Conservation (phyloP, 2,113 vertebrate species). For the Plecturocebus donacophilus region DNA sequence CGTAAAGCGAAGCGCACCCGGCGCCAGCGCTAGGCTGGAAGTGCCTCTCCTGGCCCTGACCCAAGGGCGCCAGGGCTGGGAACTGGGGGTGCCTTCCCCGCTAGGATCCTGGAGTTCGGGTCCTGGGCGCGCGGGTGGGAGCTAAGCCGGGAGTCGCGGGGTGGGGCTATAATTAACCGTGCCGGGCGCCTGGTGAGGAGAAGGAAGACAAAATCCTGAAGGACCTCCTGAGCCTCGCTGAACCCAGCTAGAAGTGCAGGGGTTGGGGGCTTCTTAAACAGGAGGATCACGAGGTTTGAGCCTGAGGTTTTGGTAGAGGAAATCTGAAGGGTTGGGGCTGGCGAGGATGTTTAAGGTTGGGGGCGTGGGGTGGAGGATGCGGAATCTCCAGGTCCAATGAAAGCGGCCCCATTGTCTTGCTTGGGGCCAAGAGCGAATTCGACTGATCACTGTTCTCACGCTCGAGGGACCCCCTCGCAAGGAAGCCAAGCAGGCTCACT, state of each 20-base stretch:
- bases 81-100: neutral
- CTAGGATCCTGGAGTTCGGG: neutral
- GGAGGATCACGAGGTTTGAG: neutral
- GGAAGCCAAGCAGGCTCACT: neutral
- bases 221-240: too few species aligned
- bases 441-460: neutral
- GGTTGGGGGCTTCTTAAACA: neutral
- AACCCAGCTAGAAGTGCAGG: neutral
- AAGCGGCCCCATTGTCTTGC: neutral
- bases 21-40: neutral
- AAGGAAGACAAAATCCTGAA: neutral
- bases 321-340: neutral
- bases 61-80: neutral
- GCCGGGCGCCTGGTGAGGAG: rapidly evolving
- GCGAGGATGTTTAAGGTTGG: neutral
- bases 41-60: neutral
- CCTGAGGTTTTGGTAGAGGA: neutral
- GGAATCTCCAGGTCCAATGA: neutral
- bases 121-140: neutral
- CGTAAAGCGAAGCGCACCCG: neutral
- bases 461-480: neutral
- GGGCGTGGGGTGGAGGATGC: neutral
- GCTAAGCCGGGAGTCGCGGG: neutral
- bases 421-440: neutral
- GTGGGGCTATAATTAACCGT: neutral